Base-by-base conservation (phyloP, 2,113 vertebrate species). In the Scopus umbretta region DNA sequence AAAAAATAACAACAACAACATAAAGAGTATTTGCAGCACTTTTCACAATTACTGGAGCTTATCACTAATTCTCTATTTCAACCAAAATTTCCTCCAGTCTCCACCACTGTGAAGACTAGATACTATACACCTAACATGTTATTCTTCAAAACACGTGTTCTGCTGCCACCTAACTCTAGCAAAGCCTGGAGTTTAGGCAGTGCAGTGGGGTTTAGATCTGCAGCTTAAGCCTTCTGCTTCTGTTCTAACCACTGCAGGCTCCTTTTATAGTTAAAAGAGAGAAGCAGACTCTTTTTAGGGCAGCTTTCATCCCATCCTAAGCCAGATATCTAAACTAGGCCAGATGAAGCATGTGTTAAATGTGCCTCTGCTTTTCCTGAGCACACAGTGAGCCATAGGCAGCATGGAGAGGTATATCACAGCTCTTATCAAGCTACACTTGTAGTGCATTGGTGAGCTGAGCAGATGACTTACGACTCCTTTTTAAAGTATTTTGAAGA, bases 141-240 rank as follows among this genome's bases (percentile, higher is more conserved):
- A 20, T 34, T 80, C 61, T 79, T 90, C 62, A 68, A 80, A 88
- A 76, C 12, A 59, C 18, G 3, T 17, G 4, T 80, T 90, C 27
- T 84, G 11, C 13, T 80, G 38, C 50, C 32, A 56, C 6, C 3
- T 63, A 66, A 50, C 13, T 43, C 13, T 8, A 55, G 40, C 14
- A 83, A 86, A 86, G 18, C 4, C n/a, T 36, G 13, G 36, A 8
- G 3, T 61, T 32, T 56, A 61, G 5, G 14, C 32, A 40, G 27
- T 0, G 2, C 15, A 1, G 2, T 26, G 18, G 26, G 16, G 3
- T 14, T 68, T 36, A 32, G 13, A 32, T 9, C 3, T 43, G 11
- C 34, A 88, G 7, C 4, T 82, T 88, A 80, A 86, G 15, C 6
- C 11, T 11, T 80, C 53, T 75, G 10, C 25, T 88, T 80, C 45